Base-by-base conservation (phyloP, 1,140 invertebrate species). In the Micrasema minimum region DNA sequence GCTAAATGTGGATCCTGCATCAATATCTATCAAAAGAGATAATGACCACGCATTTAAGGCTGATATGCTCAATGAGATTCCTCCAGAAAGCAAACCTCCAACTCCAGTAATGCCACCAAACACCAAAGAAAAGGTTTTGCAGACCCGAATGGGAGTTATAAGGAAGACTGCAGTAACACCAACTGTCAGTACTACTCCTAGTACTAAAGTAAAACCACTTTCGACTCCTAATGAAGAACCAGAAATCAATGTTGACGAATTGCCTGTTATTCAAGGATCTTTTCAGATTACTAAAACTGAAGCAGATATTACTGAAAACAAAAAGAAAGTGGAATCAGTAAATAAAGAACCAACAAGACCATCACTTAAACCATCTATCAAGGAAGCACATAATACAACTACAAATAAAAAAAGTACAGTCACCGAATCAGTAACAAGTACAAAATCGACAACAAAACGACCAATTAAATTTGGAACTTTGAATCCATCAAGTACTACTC, bases 1-100 rank as follows among this genome's bases (percentile, higher is more conserved):
- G 76, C 81, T 91, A 66, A 88, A 90, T 79, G 86, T 92, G 71
- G 90, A 91, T 73, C 80, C 87, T 12, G 86, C 86, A 55, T 88
- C 87, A 74, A 85, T 91, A 67, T 80, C 83, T 16, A 86, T 91
- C 51, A 89, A 88, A 85, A 84, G 89, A 86, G 82, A 88, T 80
- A 82, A 81, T 73, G 79, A 83, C 73, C 82, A 83, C 46, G 82
- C 81, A 69, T 81, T 83, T 76, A 79, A 82, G 77, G 81, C 81
- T 26, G 83, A 84, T 75, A 79, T 79, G 79, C 64, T 80, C 80
- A 10, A 82, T 81, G 76, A 81, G 82, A 75, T 80, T 20, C 76
- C 83, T 61, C 80, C 81, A 72, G 83, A 84, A 77, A 83, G 75
- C 66, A 78, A 81, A 71, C 62, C 79, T 67, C 70, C 74, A n/a